Base-by-base conservation (phyloP, 2,113 vertebrate species). In the Engraulis encrasicolus region DNA sequence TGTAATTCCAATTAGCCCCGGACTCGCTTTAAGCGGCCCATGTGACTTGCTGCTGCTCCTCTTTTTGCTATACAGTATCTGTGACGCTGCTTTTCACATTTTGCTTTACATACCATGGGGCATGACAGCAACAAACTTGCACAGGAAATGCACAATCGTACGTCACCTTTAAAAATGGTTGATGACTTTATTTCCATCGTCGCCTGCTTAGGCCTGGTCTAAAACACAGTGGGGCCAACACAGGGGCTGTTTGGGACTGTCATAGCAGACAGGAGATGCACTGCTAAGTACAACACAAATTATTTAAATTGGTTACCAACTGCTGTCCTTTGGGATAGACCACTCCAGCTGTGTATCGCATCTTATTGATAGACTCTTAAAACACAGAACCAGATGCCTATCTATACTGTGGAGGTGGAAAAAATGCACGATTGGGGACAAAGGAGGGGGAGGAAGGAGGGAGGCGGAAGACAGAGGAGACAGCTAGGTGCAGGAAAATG, bases 341-440 rank as follows among this genome's bases (percentile, higher is more conserved):
- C n/a, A n/a, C n/a, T 61, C 86, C 90, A 92, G 87, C 89, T 91
- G 87, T 81, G 85, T 50, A 90, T 89, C 85, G 87, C 85, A 84
- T 90, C 82, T 90, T 87, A 91, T n/a, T 74, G 79, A 89, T 88
- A 79, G 85, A 89, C 88, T 82, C 86, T 90, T 83, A 78, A 90
- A 92, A 48, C 85, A 91, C 83, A 92, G 90, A 89, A 86, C 78
- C 89, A 93, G 89, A 93, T 90, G 89, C 87, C 80, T 88, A 54
- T 31, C 5, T n/a, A n/a, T n/a, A 48, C 34, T 77, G 20, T 50
- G 17, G 23, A 71, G 50, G 83, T 74, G 40, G 14, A 79, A 38
- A n/a, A 19, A 78, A 45, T 52, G 36, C 23, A 79, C 78, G 31
- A 36, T 74, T 4, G 66, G 31, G 66, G 14, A 37, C 23, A 48